Base-by-base conservation (phyloP, 2,113 vertebrate species). In the Phalacrocorax carbo region DNA sequence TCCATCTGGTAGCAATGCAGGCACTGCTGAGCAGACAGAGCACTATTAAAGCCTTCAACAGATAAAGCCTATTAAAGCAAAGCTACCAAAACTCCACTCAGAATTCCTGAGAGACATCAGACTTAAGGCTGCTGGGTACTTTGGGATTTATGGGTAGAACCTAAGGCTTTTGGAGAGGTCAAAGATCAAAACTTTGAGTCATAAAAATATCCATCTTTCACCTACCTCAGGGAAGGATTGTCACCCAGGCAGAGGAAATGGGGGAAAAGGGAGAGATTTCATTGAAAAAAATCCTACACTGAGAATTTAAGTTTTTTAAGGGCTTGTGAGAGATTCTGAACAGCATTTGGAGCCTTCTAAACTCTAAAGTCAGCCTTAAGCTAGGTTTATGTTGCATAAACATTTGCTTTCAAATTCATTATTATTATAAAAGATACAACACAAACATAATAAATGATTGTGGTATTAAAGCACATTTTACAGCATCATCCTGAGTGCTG, bases 321-420 rank as follows among this genome's bases (percentile, higher is more conserved):
- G 32, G 42, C 52, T 65, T 79, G 22, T 30, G 54, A 93, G 91
- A 93, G 71, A 76, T 76, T 93, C 5, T 70, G 57, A 80, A 68
- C 48, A 93, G 84, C 73, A 87, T 95, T 96, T 94, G 62, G 78
- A 84, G 65, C 83, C 83, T 81, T 85, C 78, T 77, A 22, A 92
- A 94, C 62, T 90, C 89, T 48, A 82, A 82, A 95, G 58, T 62
- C 81, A 87, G 75, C 90, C 82, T 81, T 95, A 94, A 97, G 89
- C 95, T 60, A 93, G 78, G 87, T 70, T 97, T 95, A 96, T 68
- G 46, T 96, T 81, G 79, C 84, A 97, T 94, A 96, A 97, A 89
- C 42, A 14, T 82, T 97, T 83, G 84, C 94, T 97, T 96, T 97
- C 82, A 86, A 91, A 95, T 90, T 96, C 88, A 94, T 95, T 96